Conservation (phyloP, 1,140 invertebrate species). For the Drosophila bocqueti region DNA sequence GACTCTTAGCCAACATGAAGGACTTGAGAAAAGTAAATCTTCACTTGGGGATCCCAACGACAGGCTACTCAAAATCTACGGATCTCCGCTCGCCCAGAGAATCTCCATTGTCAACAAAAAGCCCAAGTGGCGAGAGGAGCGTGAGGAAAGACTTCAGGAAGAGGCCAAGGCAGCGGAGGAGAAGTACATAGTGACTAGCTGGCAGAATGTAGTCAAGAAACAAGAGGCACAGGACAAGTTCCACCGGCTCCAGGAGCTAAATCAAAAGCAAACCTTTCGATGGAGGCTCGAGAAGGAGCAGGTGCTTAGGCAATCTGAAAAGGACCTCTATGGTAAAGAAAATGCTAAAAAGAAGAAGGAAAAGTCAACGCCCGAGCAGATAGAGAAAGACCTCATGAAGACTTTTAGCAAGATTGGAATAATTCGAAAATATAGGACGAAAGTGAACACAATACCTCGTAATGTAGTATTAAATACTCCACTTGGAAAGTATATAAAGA, state of each 20-base stretch:
- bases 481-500: not conserved
- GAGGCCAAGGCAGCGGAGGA: not conserved
- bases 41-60: not conserved
- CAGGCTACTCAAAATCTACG: not conserved
- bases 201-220: not conserved
- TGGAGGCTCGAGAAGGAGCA: not conserved
- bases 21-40: not conserved
- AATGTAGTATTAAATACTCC: not conserved
- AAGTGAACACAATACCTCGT: fast-evolving
- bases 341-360: not conserved
- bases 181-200: not conserved
- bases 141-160: not conserved
- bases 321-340: not conserved
- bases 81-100: not conserved
- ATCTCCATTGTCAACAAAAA: not conserved
- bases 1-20: not conserved
- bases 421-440: not conserved
- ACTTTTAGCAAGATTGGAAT: not conserved
- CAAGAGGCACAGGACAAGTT: not conserved
- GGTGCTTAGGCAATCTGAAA: not conserved
- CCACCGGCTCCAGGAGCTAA: not conserved
- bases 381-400: not conserved
- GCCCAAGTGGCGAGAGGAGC: not conserved
- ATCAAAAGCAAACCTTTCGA: not conserved
- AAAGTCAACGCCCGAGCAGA: not conserved